Base-by-base conservation (phyloP, 2,113 vertebrate species). In the Sus scrofa region DNA sequence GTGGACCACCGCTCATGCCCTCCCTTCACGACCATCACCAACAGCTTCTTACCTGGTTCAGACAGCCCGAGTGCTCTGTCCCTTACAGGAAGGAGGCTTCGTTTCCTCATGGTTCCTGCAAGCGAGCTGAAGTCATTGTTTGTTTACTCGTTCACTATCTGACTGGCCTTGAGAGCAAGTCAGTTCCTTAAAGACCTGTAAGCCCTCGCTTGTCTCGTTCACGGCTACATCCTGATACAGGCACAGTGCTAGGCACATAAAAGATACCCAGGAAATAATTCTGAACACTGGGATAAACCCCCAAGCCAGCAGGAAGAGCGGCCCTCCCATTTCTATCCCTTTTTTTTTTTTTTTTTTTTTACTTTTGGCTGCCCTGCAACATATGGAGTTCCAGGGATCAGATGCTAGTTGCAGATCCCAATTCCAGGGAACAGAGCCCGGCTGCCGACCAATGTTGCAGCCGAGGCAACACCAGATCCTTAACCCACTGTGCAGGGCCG, bases 1-100 rank as follows among this genome's bases (percentile, higher is more conserved):
- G 15, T 7, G 19, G 19, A 10, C 1, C 0, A 7, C 37, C 15
- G 10, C 63, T 63, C 15, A 4, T 0, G 6, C 4, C 39, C 11
- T 83, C 52, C 78, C 39, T 16, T 39, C 60, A 6, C 3, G 12
- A 15, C 9, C 32, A 3, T 24, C 50, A 20, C 50, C 13, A 8
- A 16, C 34, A 39, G 68, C 20, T 27, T 58, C 62, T 39, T 11
- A 60, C 68, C 82, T 13, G 2, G 18, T 2, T 20, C 3, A 13
- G 56, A 39, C 34, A 70, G 77, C 30, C 50, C 34, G n/a, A 3
- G 8, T 2, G 2, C 12, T n/a, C 62, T 6, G 26, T 3, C 73
- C 54, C 65, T 86, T 20, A 24, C 56, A 44, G 58, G 58, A 95
- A 63, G 62, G 54, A 75, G 63, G 62, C 50, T 62, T 26, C 3